Evolutionary conservation across 2,888 invertebrate species (phyloP), one percentile per base, ranked within the genome.

Genomic region (Epinotia brunnichana): DNA sequence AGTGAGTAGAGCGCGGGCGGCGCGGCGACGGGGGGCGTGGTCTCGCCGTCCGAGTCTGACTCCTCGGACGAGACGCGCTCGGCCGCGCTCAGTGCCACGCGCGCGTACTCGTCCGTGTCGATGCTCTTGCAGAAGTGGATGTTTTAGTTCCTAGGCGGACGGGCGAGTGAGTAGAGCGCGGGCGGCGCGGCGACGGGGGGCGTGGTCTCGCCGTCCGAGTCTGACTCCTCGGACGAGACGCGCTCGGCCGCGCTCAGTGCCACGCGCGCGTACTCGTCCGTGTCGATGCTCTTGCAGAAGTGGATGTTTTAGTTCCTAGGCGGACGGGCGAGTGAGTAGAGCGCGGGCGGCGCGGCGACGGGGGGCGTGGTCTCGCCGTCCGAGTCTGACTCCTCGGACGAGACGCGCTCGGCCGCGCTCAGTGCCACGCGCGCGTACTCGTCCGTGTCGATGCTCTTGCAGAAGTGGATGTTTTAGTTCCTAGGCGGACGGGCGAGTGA

Each of bases 91-190:
- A 96, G 94, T 15, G 96, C 96, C 70, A 99, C 98, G 75, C 98
- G 95, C 11, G 99, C 99, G 88, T 99, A 99, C 83, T 99, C 98
- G 86, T 99, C 99, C 53, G 98, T 99, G 91, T 99, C 99, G 81
- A 99, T 99, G 79, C 98, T 98, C 87, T 99, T 99, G 94, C 99
- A 99, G 94, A 99, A 99, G 90, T 99, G 98, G 82, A 99, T 99
- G 70, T 9, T 41, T 54, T 41, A 66, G 39, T 9, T 66, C 19
- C 64, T 54, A 3, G 19, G 15, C 3, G 90, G 90, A 39, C 90
- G 77, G 0, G 84, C 81, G 61, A 90, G 80, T 0, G 89, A 83
- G 81, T 90, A 90, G 2, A 90, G 81, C 0, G 89, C 80, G 1
- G 89, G 84, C 2, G 85, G 85, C 15, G 77, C 77, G 63, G 70